Evolutionary conservation across 2,888 invertebrate genomes (phyloP), one percentile per base, ranked within the genome.

Genomic region (Rotaria macrura): DNA sequence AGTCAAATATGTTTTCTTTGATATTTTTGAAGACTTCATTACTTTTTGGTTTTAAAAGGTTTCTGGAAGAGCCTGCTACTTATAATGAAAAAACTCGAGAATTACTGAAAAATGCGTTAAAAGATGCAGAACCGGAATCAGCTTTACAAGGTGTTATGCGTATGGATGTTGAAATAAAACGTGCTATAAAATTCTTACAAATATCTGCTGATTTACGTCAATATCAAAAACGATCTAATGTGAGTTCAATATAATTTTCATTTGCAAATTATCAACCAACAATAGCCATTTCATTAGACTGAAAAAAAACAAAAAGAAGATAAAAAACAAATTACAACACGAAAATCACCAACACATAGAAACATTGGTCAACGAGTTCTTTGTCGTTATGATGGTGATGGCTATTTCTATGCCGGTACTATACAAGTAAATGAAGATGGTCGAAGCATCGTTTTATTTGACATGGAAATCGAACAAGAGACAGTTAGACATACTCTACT

Each of bases 181-280:
- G 43, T n/a, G 79, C 79, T 0, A n/a, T 79, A 6, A 79, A 79
- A 43, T 79, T 79, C n/a, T 43, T 79, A 43, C 79, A 79, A 43
- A 79, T 79, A 4, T 79, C 79, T n/a, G n/a, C 79, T 43, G 43
- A 79, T 79, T 25, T 79, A 79, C 79, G 79, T 43, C 23, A 79
- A 43, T 14, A 25, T 43, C 79, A 79, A 79, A 79, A 43, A 43
- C 43, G 79, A n/a, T 25, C 40, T 43, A 20, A 40, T 12, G 79
- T 79, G 38, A 34, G 6, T 65, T 34, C n/a, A n/a, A n/a, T 65
- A 34, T 23, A 5, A 20, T 52, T 23, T 52, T 23, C 6, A 52
- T 23, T 52, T 23, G 17, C 17, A 52, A 23, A 52, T 23, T 23
- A 52, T 20, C 5, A 52, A 49, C 17, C 47, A 49, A 49, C 0